These are phyloP conservation scores for Microcaecilia unicolor DNA, from an alignment of 2,797 vertebrate genomes.

Conservation along the genomic window DNA sequence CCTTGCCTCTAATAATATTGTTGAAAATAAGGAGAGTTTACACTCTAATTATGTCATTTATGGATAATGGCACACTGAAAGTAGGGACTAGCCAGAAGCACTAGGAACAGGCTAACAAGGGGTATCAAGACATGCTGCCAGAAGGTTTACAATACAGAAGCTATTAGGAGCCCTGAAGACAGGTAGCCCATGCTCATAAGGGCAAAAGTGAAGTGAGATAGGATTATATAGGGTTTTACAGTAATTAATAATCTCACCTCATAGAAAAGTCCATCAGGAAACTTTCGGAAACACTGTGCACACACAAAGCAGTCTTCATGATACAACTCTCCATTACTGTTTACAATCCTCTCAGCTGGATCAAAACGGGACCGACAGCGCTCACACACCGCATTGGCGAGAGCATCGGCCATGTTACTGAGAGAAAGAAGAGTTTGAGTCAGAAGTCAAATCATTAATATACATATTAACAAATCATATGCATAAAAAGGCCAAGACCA, in stretches of 20 bases:
- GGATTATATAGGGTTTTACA: background rate
- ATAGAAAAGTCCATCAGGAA: conserved; percentile 61
- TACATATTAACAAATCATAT: background rate
- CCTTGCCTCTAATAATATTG: background rate
- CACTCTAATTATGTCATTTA: fast-evolving
- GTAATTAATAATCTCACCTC: conserved; percentile 44
- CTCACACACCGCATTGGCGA: conserved; percentile 51
- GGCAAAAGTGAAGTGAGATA: background rate
- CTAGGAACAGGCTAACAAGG: background rate
- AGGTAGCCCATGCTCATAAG: background rate
- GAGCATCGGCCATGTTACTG: conserved; percentile 58
- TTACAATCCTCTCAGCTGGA: conserved; percentile 51
- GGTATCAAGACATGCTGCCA: background rate
- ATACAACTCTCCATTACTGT: conserved; percentile 57
- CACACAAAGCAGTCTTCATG: conserved; percentile 63
- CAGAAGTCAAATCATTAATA: background rate
- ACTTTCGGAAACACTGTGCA: conserved; percentile 58
- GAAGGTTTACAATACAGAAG: fast-evolving
- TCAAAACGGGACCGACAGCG: conserved; percentile 49
- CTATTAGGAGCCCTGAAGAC: background rate
- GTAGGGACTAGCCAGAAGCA: too few relatives aligned
- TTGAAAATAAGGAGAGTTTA: background rate
- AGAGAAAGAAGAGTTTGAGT: background rate
- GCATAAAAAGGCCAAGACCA: background rate
- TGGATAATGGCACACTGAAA: too few relatives aligned